Evolutionary conservation across 2,888 invertebrate species (phyloP).

Genomic region (Epinotia ramella): DNA sequence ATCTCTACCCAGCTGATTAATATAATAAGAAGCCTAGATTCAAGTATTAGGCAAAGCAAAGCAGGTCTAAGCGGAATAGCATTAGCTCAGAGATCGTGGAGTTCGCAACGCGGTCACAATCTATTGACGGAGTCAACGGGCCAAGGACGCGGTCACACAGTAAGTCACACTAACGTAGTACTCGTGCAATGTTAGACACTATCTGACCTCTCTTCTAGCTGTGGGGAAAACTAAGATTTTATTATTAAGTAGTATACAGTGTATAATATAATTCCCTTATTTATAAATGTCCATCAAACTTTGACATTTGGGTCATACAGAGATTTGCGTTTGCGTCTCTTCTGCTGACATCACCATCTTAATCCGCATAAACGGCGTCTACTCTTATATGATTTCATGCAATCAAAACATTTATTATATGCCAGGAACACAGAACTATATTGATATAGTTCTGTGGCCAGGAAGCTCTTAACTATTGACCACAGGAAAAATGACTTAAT

Average conservation of each 20-base stretch:
- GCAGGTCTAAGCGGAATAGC: constrained; percentile 19
- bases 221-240: not conserved
- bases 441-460: no score
- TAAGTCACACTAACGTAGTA: constrained; percentile 1
- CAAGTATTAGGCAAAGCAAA: constrained; percentile 13
- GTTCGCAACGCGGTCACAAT: constrained; percentile 28
- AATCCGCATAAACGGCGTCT: no score
- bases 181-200: constrained; percentile 16
- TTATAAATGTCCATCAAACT: no score
- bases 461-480: no score
- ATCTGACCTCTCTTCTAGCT: not conserved
- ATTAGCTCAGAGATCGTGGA: constrained; percentile 22
- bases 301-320: no score
- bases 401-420: no score
- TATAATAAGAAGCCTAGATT: constrained; percentile 9
- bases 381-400: no score
- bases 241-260: not conserved
- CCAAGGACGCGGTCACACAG: constrained; percentile 24
- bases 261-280: no score
- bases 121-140: constrained; percentile 26
- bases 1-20: not conserved
- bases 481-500: no score
- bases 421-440: no score
- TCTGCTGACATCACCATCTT: no score
- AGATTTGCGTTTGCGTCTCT: no score